Evolutionary conservation across 2,888 invertebrate species (phyloP), one percentile per base, ranked within the genome.

Genomic region (Apeira syringaria): DNA sequence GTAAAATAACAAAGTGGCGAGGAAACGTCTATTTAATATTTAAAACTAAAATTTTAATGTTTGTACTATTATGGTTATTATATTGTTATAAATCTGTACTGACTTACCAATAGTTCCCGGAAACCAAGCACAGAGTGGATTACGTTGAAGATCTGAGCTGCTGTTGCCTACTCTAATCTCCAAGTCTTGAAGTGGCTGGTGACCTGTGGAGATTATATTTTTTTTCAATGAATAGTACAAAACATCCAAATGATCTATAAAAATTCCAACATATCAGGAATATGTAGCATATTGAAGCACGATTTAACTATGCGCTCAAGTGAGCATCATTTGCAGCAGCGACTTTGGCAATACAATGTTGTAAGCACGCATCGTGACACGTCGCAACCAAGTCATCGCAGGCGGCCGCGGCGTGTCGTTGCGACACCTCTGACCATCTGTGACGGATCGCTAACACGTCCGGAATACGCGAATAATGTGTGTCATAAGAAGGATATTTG

Each of bases 81-180:
- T n/a, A n/a, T n/a, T n/a, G n/a, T n/a, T 4, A 3, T 15, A 17
- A 12, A 28, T 7, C n/a, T 24, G 2, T n/a, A 9, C 3, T 10
- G 7, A 81, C 91, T 91, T 72, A 95, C 94, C 94, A 45, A 97
- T 93, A 4, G 97, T 96, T 43, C 97, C 97, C 1, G 97, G 97
- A 78, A 96, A 97, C 97, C 97, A 98, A 13, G 97, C 97, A 72
- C 97, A 98, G 0, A 98, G 87, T 8, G 97, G 97, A 84, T 97
- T 98, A 46, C 96, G 91, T 74, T 97, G 97, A 33, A 97, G 83
- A 64, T 96, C 96, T 0, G 92, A 92, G 67, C 96, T 97, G 79
- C 96, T 97, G 78, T 97, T 97, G 10, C 97, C 97, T n/a, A 97
- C 96, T 38, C 96, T 90, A 50, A 97, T 96, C 86, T 97, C 97